A percentile compares a stretch with the other conserved stretches of the same genome.
Evolutionary conservation across 2,888 invertebrate genomes (phyloP).

Genomic region (Idaea dimidiata): DNA sequence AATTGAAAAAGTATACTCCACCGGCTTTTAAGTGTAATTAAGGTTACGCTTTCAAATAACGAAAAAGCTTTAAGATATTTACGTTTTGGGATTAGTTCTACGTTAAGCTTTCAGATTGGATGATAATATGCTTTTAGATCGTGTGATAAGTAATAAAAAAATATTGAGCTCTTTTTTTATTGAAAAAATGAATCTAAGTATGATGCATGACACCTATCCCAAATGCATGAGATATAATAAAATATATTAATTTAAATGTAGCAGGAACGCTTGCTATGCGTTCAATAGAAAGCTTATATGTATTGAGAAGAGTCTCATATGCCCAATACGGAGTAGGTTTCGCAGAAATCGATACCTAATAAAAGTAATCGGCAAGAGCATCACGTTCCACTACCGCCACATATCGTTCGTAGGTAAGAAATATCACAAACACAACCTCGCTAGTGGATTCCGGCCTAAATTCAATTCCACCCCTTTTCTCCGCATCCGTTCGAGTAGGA

Average conservation of each 20-base stretch:
- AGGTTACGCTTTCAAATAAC: conserved; percentile 56
- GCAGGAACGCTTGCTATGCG: neutral
- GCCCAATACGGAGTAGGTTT: conserved; percentile 20
- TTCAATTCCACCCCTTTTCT: conserved; percentile 75
- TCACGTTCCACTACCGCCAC: conserved; percentile 56
- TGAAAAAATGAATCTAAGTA: neutral
- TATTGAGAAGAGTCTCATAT: conserved; percentile 1
- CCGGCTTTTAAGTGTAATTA: conserved; percentile 72
- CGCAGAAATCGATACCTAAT: conserved; percentile 47
- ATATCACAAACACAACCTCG: conserved; percentile 66
- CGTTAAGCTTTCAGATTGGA: conserved; percentile 3
- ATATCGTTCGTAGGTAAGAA: conserved; percentile 52
- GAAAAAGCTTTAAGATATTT: conserved; percentile 33
- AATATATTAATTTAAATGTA: neutral
- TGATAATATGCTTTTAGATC: conserved; percentile 1
- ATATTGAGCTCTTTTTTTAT: neutral
- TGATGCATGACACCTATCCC: neutral
- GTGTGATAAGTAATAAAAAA: neutral
- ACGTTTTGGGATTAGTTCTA: conserved; percentile 16
- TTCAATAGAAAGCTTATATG: neutral
- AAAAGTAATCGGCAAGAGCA: conserved; percentile 59
- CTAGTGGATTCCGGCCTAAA: conserved; percentile 72
- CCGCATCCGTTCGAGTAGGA: conserved; percentile 64
- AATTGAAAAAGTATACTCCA: conserved; percentile 79
- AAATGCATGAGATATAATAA: neutral